Conservation (phyloP, 2,113 vertebrate genomes). For the Turnix velox region DNA sequence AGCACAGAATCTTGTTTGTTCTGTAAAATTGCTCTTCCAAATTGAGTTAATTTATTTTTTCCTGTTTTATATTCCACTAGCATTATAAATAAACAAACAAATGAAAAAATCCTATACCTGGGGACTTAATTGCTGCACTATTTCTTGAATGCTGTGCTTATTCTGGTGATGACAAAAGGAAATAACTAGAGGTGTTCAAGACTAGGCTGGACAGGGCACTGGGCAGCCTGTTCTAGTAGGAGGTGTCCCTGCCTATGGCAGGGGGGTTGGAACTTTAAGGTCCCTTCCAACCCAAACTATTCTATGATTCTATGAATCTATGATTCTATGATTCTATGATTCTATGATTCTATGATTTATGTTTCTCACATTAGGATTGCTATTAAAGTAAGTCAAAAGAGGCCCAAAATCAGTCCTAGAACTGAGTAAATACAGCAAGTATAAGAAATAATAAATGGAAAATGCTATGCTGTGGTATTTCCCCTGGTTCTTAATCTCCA, state of each 20-base stretch:
- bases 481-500: not conserved
- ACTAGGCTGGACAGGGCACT: no score
- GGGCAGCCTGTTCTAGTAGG: no score
- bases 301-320: no score
- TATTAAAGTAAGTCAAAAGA: no score
- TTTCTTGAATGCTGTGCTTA: not conserved
- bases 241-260: no score
- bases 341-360: no score
- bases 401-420: not conserved
- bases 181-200: not conserved
- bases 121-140: not conserved
- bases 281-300: no score
- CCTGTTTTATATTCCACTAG: not conserved
- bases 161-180: not conserved
- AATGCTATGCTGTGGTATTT: not conserved
- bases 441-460: not conserved
- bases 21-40: not conserved
- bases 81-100: not conserved
- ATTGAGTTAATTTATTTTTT: not conserved
- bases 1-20: not conserved
- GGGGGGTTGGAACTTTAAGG: no score
- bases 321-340: no score
- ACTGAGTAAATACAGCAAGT: not conserved
- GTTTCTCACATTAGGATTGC: not conserved
- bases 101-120: rapidly evolving